These are phyloP conservation scores for Lota lota DNA, from an alignment of 2,113 vertebrate species.

Conservation along the genomic window DNA sequence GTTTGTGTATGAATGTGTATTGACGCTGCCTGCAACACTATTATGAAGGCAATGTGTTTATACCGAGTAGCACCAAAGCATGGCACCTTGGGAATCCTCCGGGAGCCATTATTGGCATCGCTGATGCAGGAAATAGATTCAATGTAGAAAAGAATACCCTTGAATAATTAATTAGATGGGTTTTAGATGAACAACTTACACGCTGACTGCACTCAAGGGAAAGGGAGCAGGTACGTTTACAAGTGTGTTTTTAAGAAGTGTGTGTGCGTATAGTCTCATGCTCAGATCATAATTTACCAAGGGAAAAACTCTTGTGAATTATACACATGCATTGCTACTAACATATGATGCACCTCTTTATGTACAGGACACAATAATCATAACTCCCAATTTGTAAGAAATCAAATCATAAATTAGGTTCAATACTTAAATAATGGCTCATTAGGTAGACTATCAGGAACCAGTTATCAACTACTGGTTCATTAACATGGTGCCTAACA, in stretches of 20 bases:
- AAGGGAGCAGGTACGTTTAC: constrained; percentile 43
- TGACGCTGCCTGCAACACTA: constrained; percentile 24
- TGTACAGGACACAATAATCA: no score
- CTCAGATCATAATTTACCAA: constrained; percentile 37
- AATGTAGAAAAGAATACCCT: constrained; percentile 73
- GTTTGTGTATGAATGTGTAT: constrained; percentile 14
- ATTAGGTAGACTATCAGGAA: no score
- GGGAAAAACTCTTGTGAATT: constrained; percentile 3
- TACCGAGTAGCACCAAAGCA: constrained; percentile 42
- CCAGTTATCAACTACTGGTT: no score
- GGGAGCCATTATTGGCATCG: constrained; percentile 75
- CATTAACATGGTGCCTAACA: no score
- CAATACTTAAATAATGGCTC: no score
- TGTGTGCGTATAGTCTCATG: constrained; percentile 32
- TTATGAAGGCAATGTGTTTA: constrained; percentile 50
- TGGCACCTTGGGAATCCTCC: constrained; percentile 53
- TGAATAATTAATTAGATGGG: constrained; percentile 76
- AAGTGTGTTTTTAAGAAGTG: constrained; percentile 41
- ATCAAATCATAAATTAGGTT: no score
- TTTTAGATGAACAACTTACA: constrained; percentile 71
- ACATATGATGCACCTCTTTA: no score
- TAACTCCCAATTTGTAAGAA: no score
- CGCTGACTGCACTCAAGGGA: constrained; percentile 32
- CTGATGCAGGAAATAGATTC: constrained; percentile 78
- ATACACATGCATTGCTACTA: no score